phyloP scores from a whole-genome alignment of 2,113 vertebrate genomes.

The Chloropsis cyanopogon region DNA sequence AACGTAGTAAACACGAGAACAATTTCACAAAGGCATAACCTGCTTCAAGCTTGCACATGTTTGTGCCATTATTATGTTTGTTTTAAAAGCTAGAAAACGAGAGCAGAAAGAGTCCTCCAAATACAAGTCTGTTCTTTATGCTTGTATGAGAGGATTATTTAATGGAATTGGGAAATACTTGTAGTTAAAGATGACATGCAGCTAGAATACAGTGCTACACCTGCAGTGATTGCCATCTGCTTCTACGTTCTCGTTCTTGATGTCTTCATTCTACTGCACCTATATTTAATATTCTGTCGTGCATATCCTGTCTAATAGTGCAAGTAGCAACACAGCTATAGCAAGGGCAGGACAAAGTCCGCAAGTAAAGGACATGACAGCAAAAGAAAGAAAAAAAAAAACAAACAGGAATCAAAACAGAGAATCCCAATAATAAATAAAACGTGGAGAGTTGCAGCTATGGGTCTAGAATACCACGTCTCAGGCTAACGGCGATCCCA shows the following conservation, averaged over 20 bases:
- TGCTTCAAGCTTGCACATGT: not conserved
- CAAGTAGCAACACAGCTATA: not conserved
- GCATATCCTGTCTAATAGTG: accelerated
- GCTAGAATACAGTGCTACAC: not conserved
- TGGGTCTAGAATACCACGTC: accelerated
- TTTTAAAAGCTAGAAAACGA: not conserved
- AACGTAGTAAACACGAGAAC: not conserved
- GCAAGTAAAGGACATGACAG: not conserved
- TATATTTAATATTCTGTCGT: not conserved
- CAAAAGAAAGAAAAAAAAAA: too few relatives aligned
- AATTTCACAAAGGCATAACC: not conserved
- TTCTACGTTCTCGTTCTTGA: not conserved
- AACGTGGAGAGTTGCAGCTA: not conserved
- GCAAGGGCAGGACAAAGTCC: not conserved
- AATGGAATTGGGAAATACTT: not conserved
- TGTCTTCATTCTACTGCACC: not conserved
- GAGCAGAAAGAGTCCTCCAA: not conserved
- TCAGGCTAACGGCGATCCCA: not conserved
- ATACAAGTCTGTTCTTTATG: not conserved
- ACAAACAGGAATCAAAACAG: not conserved
- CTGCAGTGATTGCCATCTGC: not conserved
- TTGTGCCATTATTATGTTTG: accelerated
- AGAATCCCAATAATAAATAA: not conserved
- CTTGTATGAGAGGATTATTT: not conserved
- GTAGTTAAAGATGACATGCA: not conserved